These are phyloP conservation scores for Tokudaia muenninki DNA, from an alignment of 2,797 vertebrate species.

Conservation along the genomic window DNA sequence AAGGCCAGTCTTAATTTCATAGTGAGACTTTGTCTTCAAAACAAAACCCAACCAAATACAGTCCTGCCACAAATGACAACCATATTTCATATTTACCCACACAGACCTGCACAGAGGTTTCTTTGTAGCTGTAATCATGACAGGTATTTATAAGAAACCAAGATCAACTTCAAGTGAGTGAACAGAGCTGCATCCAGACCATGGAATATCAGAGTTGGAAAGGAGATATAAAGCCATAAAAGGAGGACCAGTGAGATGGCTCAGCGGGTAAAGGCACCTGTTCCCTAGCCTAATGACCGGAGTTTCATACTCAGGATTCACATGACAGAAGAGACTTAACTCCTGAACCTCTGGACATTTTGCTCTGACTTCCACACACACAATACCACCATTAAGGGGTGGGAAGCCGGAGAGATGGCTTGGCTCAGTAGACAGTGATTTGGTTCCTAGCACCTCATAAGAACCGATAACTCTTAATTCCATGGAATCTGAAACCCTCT, in stretches of 20 bases:
- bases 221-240: no score
- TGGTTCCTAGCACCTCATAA: background rate
- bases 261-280: background rate
- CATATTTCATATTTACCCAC: background rate
- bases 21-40: background rate
- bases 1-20: background rate
- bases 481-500: background rate
- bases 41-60: background rate
- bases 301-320: background rate
- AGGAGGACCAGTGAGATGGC: background rate
- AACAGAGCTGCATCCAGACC: background rate
- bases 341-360: background rate
- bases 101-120: background rate
- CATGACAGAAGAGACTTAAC: background rate
- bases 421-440: background rate
- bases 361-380: background rate
- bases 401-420: background rate
- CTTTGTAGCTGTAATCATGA: background rate
- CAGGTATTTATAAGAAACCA: background rate
- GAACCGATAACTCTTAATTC: background rate
- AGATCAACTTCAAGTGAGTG: background rate
- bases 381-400: background rate
- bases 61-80: background rate
- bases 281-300: background rate
- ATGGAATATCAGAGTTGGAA: no score